Conservation (phyloP, 1,140 invertebrate genomes). For the Drosophila baimaii region DNA sequence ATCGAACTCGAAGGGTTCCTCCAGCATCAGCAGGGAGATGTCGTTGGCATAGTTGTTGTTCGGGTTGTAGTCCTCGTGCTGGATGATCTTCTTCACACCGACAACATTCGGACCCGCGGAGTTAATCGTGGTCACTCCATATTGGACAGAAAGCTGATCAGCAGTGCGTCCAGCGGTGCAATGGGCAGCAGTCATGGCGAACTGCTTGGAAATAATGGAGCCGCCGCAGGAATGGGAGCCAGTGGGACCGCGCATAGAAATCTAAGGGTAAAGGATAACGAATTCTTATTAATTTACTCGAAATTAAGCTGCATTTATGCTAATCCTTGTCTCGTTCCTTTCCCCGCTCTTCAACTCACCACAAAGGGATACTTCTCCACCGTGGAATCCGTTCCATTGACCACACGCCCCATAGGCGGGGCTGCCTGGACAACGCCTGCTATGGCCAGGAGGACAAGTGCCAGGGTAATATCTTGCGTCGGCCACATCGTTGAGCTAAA, state of each 20-base stretch:
- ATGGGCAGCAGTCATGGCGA: conserved; percentile 87
- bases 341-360: conserved; percentile 57
- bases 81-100: conserved; percentile 67
- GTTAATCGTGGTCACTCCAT: conserved; percentile 55
- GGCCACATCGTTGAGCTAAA: conserved; percentile 34
- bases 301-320: not conserved
- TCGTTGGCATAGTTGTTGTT: conserved; percentile 74
- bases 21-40: conserved; percentile 64
- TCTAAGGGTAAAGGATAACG: conserved; percentile 46
- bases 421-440: conserved; percentile 22
- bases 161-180: conserved; percentile 84
- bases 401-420: conserved; percentile 60
- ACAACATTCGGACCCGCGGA: conserved; percentile 67
- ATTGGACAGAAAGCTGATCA: conserved; percentile 59
- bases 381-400: conserved; percentile 72
- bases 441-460: conserved; percentile 26
- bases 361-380: conserved; percentile 74
- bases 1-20: conserved; percentile 59
- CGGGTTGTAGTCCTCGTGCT: conserved; percentile 74
- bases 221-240: conserved; percentile 86
- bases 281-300: too few species aligned
- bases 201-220: conserved; percentile 85
- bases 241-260: conserved; percentile 66
- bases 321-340: not conserved
- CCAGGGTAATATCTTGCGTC: conserved; percentile 15